Evolutionary conservation across 2,113 vertebrate genomes (phyloP).

Genomic region (Cyanistes caeruleus): DNA sequence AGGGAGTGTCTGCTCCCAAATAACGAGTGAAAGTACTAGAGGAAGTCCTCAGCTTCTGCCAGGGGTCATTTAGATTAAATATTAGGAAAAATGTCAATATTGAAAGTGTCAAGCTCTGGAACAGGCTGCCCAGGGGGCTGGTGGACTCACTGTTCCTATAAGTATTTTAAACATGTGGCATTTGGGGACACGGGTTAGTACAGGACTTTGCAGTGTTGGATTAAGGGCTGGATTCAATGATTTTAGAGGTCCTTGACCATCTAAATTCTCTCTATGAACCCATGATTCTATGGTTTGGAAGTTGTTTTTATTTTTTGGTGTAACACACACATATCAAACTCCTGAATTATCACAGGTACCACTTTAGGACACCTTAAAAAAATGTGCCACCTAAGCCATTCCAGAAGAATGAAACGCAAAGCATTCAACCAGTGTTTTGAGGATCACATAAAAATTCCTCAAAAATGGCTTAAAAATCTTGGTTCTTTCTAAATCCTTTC

Average conservation of each 20-base stretch:
- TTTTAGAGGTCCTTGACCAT: background rate
- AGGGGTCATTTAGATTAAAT: background rate
- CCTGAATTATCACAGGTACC: background rate
- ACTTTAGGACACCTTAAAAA: background rate
- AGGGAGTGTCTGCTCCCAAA: fast-evolving
- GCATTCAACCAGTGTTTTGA: background rate
- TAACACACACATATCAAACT: background rate
- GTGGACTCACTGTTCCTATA: fast-evolving
- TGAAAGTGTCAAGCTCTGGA: fast-evolving
- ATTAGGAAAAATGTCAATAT: background rate
- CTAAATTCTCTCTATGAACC: background rate
- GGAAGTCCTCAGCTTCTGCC: fast-evolving
- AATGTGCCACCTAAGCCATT: background rate
- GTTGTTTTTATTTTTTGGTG: background rate
- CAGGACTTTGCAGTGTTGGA: background rate
- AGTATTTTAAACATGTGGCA: background rate
- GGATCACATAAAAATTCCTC: background rate
- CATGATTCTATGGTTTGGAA: background rate
- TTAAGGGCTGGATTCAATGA: fast-evolving
- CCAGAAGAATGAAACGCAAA: background rate
- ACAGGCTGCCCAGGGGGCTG: background rate
- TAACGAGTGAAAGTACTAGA: fast-evolving
- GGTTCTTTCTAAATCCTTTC: background rate
- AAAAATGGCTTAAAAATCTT: background rate
- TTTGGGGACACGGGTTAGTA: background rate